A percentile compares a stretch with the other conserved stretches of the same genome.
Evolutionary conservation across 1,140 invertebrate genomes (phyloP).

Genomic region (Hylaeus volcanicus): DNA sequence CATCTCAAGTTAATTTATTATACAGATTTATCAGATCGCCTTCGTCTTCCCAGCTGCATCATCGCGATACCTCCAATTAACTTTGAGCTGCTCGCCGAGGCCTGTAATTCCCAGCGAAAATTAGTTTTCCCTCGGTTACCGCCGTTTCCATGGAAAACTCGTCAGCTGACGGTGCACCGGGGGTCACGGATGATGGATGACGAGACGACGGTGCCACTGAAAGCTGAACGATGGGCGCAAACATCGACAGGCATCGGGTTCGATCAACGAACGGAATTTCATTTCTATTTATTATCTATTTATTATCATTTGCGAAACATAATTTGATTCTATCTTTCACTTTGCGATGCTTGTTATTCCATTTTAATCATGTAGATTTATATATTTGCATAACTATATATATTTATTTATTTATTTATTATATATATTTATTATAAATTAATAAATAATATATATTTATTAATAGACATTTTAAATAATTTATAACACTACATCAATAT

Average conservation of each 20-base stretch:
- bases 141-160: conserved; percentile 3
- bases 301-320: too few relatives aligned
- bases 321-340: too few relatives aligned
- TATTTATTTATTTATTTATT: too few relatives aligned
- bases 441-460: too few relatives aligned
- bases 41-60: neutral
- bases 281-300: too few relatives aligned
- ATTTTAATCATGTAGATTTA: too few relatives aligned
- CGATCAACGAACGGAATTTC: neutral
- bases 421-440: too few relatives aligned
- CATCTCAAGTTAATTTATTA: neutral
- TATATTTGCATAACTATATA: too few relatives aligned
- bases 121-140: conserved; percentile 35
- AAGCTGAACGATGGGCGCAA: neutral
- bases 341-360: too few relatives aligned
- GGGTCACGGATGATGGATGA: conserved; percentile 36
- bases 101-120: neutral
- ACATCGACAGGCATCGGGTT: conserved; percentile 2
- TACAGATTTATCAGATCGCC: neutral
- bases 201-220: neutral
- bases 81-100: neutral
- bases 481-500: too few relatives aligned
- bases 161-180: neutral
- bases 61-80: conserved; percentile 19
- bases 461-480: too few relatives aligned